A percentile compares a stretch with the other conserved stretches of the same genome.
phyloP scores from a whole-genome alignment of 2,113 vertebrate species.

The Aptenodytes patagonicus region DNA sequence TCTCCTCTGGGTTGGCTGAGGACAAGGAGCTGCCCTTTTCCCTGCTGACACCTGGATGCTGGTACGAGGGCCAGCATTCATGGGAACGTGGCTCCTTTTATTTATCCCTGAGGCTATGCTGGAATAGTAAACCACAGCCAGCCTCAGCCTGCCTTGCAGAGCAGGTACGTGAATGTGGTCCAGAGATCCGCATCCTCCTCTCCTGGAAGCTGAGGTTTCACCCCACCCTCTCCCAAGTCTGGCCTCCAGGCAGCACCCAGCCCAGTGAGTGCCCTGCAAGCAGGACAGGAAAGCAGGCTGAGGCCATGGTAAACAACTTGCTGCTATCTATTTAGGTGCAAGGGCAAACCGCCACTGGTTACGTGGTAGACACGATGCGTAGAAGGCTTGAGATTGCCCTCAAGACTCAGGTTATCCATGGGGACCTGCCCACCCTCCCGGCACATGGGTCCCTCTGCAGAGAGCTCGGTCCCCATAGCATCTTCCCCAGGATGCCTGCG shows the following conservation, averaged over 20 bases:
- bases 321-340: not conserved
- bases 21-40: not conserved
- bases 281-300: not conserved
- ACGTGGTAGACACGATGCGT: fast-evolving
- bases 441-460: not conserved
- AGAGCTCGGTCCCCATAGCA: not conserved
- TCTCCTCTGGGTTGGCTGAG: not conserved
- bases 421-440: not conserved
- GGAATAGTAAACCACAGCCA: constrained; percentile 23
- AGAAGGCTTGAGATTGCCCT: not conserved
- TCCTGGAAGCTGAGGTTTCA: constrained; percentile 8
- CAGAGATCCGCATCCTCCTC: not conserved
- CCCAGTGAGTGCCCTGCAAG: not conserved
- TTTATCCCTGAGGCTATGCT: constrained; percentile 10
- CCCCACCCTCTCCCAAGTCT: not conserved
- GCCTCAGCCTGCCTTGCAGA: constrained; percentile 27
- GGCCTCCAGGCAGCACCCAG: constrained; percentile 2
- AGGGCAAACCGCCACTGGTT: not conserved
- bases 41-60: not conserved
- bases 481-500: not conserved
- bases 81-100: not conserved
- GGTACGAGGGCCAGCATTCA: not conserved
- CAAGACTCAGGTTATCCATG: not conserved
- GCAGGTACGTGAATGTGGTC: not conserved
- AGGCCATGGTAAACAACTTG: not conserved